phyloP scores from a whole-genome alignment of 2,113 vertebrate genomes.

The Nothobranchius furzeri region DNA sequence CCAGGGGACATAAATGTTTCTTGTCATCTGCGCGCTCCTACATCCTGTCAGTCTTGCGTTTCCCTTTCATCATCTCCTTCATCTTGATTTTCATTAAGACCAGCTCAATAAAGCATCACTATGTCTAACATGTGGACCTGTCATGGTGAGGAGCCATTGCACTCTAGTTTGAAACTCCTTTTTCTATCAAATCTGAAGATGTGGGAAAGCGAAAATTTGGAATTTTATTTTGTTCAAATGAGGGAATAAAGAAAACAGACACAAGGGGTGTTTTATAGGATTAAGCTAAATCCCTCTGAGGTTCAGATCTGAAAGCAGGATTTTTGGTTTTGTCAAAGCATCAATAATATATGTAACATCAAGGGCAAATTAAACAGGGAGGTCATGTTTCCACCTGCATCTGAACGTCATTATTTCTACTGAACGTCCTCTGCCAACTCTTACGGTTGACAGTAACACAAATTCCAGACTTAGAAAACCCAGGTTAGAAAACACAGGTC shows the following conservation, averaged over 20 bases:
- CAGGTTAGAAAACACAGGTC: constrained; percentile 44
- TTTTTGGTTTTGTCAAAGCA: not conserved
- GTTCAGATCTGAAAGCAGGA: constrained; percentile 5
- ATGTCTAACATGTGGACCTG: constrained; percentile 24
- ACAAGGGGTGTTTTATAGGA: constrained; percentile 8
- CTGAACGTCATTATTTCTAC: constrained; percentile 46
- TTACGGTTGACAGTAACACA: constrained; percentile 55
- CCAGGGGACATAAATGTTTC: constrained; percentile 42
- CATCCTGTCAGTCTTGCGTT: constrained; percentile 56
- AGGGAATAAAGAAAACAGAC: not conserved
- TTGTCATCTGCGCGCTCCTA: constrained; percentile 41
- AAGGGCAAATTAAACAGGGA: constrained; percentile 33
- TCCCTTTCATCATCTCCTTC: constrained; percentile 55
- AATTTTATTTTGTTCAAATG: constrained; percentile 12
- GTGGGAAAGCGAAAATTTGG: not conserved
- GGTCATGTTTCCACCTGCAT: constrained; percentile 15
- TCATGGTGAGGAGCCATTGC: constrained; percentile 20
- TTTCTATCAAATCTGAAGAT: not conserved
- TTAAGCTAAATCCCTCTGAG: constrained; percentile 35
- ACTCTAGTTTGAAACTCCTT: constrained; percentile 17
- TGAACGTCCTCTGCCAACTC: constrained; percentile 58
- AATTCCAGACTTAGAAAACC: constrained; percentile 54
- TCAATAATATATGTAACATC: constrained; percentile 18
- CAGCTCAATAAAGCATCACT: constrained; percentile 20
- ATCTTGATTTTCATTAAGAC: constrained; percentile 51